Percentiles rank a stretch among this genome's conserved stretches.
phyloP scores from a whole-genome alignment of 2,888 invertebrate species.

The Diarsia rubi region DNA sequence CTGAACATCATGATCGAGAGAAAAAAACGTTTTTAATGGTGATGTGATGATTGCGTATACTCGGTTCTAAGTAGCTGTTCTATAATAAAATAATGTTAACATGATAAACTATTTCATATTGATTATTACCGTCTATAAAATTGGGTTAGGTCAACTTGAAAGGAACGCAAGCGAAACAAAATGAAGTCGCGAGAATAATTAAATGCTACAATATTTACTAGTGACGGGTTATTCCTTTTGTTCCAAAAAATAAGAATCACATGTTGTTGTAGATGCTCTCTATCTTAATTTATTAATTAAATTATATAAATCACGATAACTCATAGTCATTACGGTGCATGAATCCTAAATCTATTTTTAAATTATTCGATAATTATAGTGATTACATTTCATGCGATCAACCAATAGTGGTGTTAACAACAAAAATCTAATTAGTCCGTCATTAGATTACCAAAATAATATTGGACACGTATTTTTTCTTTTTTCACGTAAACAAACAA shows the following conservation, averaged over 20 bases:
- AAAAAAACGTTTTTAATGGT: constrained; percentile 30
- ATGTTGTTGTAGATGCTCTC: background rate
- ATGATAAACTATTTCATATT: background rate
- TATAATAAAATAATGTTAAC: background rate
- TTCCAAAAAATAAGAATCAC: no score
- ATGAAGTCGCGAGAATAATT: background rate
- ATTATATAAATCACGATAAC: constrained; percentile 17
- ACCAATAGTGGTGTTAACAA: no score
- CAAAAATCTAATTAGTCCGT: no score
- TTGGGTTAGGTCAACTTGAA: background rate
- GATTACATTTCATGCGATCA: background rate
- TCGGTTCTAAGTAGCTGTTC: background rate
- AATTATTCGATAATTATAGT: constrained; percentile 3
- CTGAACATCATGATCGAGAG: constrained; percentile 30
- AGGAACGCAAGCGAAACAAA: background rate
- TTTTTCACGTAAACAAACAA: no score
- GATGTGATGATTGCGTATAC: background rate
- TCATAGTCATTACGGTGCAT: constrained; percentile 14
- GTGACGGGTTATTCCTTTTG: background rate
- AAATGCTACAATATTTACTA: constrained; percentile 21
- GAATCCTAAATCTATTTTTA: constrained; percentile 8
- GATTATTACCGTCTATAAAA: background rate
- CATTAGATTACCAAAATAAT: no score
- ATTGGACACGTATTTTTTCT: no score
- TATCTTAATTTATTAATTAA: constrained; percentile 21